phyloP scores from a whole-genome alignment of 2,113 vertebrate genomes.

The Gymnarchus niloticus region DNA sequence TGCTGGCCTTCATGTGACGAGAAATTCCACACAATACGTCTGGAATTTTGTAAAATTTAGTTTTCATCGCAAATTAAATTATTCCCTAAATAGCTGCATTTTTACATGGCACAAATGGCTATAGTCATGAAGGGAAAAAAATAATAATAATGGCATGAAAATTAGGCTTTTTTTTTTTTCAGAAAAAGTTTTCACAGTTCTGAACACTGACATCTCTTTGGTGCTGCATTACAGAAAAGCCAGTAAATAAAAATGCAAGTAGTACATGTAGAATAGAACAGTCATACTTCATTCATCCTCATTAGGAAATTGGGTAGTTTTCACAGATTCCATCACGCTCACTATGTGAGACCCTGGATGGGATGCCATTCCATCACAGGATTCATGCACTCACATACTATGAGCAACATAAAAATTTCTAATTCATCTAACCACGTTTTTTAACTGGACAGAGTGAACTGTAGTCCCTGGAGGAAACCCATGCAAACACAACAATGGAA shows the following conservation, averaged over 20 bases:
- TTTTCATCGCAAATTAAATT: not conserved
- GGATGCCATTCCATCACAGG: not conserved
- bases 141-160: not conserved
- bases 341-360: not conserved
- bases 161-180: not conserved
- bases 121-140: not conserved
- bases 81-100: not conserved
- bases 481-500: not conserved
- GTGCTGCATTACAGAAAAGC: not conserved
- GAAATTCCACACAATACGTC: not conserved
- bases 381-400: not conserved
- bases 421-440: not conserved
- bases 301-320: too few relatives aligned
- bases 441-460: not conserved
- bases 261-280: too few relatives aligned
- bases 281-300: too few relatives aligned
- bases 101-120: not conserved
- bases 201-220: not conserved
- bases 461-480: not conserved
- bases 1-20: not conserved
- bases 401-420: not conserved
- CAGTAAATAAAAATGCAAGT: not conserved
- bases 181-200: not conserved
- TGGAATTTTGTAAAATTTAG: not conserved
- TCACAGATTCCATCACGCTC: too few relatives aligned